phyloP scores from a whole-genome alignment of 2,113 vertebrate species.

The western clawed frog (Xenopus tropicalis) region DNA sequence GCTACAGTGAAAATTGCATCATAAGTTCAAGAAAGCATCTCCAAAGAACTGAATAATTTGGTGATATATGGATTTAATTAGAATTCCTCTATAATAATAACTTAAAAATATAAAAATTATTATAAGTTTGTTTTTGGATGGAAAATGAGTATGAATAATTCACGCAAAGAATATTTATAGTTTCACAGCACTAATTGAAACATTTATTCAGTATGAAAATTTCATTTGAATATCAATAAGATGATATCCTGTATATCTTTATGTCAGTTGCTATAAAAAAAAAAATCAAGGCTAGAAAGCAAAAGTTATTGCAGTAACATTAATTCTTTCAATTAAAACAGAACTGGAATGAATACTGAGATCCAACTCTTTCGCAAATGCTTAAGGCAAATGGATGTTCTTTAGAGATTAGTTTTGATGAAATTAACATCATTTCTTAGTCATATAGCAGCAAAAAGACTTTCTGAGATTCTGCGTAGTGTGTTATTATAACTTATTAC shows the following conservation, averaged over 20 bases:
- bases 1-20: too few species aligned
- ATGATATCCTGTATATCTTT: constrained; percentile 40
- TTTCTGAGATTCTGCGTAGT: too few species aligned
- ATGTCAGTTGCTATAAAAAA: constrained; percentile 33
- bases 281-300: constrained; percentile 9
- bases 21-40: background rate
- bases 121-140: constrained; percentile 32
- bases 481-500: too few species aligned
- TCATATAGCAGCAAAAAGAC: too few species aligned
- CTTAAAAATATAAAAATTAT: constrained; percentile 34
- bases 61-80: constrained; percentile 43
- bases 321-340: too few species aligned
- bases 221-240: constrained; percentile 43
- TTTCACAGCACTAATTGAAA: constrained; percentile 43
- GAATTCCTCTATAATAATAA: constrained; percentile 32
- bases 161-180: constrained; percentile 40
- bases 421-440: too few species aligned
- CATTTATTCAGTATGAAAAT: constrained; percentile 45
- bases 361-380: too few species aligned
- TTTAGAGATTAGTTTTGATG: too few species aligned
- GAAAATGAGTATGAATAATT: constrained; percentile 37
- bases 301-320: background rate
- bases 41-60: constrained; percentile 22
- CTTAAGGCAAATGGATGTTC: too few species aligned
- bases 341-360: too few species aligned